These are phyloP conservation scores for Caenorhabditis macrosperma DNA, from an alignment of 2,888 invertebrate species.

Conservation along the genomic window DNA sequence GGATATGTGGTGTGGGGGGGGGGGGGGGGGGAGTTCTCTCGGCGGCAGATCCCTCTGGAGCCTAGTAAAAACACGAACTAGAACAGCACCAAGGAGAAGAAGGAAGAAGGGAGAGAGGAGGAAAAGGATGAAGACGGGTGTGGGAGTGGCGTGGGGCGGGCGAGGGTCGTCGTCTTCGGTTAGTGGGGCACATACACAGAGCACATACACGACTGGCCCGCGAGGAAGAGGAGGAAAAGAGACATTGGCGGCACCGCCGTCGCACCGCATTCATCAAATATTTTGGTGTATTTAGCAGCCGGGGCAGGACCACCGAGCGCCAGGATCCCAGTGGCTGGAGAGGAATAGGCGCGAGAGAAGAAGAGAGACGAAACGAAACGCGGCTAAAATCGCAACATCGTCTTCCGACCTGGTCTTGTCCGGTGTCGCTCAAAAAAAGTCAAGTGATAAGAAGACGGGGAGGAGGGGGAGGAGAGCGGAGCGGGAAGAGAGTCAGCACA, in stretches of 20 bases:
- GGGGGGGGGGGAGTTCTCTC: conserved; percentile 36
- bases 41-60: conserved; percentile 41
- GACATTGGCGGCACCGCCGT: conserved; percentile 53
- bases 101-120: conserved; percentile 36
- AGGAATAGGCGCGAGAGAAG: conserved; percentile 4
- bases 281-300: conserved; percentile 48
- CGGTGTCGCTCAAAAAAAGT: conserved; percentile 52
- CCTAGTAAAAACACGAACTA: conserved; percentile 61
- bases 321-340: conserved; percentile 21
- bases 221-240: conserved; percentile 51
- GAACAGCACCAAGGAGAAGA: conserved; percentile 53
- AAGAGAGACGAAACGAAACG: conserved; percentile 2
- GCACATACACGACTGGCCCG: conserved; percentile 55
- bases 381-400: conserved; percentile 24
- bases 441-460: conserved; percentile 44
- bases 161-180: conserved; percentile 46
- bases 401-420: conserved; percentile 28
- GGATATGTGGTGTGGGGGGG: conserved; percentile 8
- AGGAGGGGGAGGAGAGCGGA: conserved; percentile 18
- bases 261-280: conserved; percentile 58
- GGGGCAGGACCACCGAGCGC: conserved; percentile 46
- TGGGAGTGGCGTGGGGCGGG: conserved; percentile 57
- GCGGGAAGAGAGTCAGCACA: conserved; percentile 14
- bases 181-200: conserved; percentile 57
- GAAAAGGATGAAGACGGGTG: conserved; percentile 56